These are phyloP conservation scores for Nomada goodeniana DNA, from an alignment of 2,888 invertebrate species.

Conservation along the genomic window DNA sequence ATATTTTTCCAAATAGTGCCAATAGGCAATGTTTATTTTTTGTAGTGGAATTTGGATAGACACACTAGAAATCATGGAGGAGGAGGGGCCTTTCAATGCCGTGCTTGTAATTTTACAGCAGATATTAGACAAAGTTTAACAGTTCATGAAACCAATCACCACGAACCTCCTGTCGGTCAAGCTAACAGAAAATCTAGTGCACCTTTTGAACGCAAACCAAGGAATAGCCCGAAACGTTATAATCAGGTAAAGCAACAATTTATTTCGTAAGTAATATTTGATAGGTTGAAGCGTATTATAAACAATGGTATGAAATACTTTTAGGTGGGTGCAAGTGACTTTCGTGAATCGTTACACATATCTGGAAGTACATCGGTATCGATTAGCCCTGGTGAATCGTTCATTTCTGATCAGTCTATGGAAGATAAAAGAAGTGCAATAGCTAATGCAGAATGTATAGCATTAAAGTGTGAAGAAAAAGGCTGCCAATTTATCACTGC, in stretches of 20 bases:
- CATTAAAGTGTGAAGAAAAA: conserved; percentile 84
- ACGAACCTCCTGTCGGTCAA: conserved; percentile 92
- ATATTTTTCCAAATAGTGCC: conserved; percentile 30
- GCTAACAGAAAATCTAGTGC: conserved; percentile 79
- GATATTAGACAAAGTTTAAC: conserved; percentile 96
- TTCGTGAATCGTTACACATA: conserved; percentile 68
- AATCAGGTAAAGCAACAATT: conserved; percentile 76
- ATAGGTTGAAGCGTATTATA: not conserved
- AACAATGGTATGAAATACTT: conserved; percentile 9
- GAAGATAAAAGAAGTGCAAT: conserved; percentile 74
- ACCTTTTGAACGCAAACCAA: conserved; percentile 79
- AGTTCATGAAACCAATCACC: conserved; percentile 96
- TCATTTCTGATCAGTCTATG: conserved; percentile 63
- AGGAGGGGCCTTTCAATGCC: conserved; percentile 93
- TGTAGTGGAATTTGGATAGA: conserved; percentile 94
- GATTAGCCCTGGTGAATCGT: conserved; percentile 53
- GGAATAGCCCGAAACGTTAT: conserved; percentile 80
- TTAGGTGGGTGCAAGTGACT: conserved; percentile 82
- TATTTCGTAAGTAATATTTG: not conserved
- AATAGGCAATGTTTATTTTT: conserved; percentile 16
- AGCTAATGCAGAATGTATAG: conserved; percentile 85
- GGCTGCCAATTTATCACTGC: conserved; percentile 87
- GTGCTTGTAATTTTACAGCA: conserved; percentile 95
- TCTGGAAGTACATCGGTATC: conserved; percentile 55
- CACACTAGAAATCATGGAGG: conserved; percentile 97